Evolutionary conservation across 2,888 invertebrate genomes (phyloP).

Genomic region (Chrysina gloriosa): DNA sequence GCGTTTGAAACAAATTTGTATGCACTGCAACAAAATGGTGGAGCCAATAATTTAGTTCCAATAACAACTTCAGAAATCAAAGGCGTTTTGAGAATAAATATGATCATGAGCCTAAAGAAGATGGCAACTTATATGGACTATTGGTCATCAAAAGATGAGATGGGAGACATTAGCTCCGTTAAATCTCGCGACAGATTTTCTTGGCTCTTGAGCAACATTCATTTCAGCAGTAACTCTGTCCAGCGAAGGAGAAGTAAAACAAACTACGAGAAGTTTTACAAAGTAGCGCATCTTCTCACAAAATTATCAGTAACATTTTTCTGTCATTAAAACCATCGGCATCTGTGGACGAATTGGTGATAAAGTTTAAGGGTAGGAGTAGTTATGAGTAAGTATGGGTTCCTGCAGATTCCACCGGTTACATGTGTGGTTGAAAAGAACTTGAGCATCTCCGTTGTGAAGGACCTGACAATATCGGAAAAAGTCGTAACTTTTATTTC

Average conservation of each 20-base stretch:
- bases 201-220: conserved; percentile 47
- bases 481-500: conserved; percentile 43
- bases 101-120: no score
- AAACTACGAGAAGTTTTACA: conserved; percentile 50
- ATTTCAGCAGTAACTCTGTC: conserved; percentile 48
- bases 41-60: no score
- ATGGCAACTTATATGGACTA: conserved; percentile 47
- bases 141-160: conserved; percentile 43
- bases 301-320: conserved; percentile 42
- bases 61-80: no score
- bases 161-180: conserved; percentile 44
- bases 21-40: no score
- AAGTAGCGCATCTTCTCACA: conserved; percentile 47
- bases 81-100: no score
- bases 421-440: conserved; percentile 53
- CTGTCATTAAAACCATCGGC: conserved; percentile 41
- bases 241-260: conserved; percentile 43
- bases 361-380: conserved; percentile 48
- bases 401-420: conserved; percentile 49
- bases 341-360: conserved; percentile 50
- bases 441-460: conserved; percentile 34
- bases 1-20: no score
- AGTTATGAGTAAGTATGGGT: conserved; percentile 46
- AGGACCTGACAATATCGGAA: conserved; percentile 24
- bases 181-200: conserved; percentile 48